A percentile compares a stretch with the other conserved stretches of the same genome.
Conservation (phyloP, 2,888 invertebrate genomes). For the Tribolium freemani region DNA sequence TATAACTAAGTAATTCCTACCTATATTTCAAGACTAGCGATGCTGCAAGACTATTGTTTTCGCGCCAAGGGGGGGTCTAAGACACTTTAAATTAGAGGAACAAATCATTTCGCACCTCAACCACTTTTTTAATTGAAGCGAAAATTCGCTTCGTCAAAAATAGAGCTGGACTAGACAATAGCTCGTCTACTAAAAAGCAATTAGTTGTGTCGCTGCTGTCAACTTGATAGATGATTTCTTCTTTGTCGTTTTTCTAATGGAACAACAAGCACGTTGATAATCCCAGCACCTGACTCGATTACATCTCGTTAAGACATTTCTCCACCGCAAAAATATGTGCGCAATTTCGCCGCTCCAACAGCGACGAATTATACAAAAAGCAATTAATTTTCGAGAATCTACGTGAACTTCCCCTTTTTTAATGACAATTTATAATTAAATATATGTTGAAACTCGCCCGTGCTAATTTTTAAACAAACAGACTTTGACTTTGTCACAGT, state of each 20-base stretch:
- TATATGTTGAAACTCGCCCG: background rate
- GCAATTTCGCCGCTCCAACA: conserved; percentile 13
- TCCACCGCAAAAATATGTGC: conserved; percentile 19
- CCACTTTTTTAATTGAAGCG: background rate
- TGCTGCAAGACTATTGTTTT: conserved; percentile 33
- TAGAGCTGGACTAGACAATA: background rate
- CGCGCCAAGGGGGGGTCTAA: background rate
- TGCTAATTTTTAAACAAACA: background rate
- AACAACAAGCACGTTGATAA: conserved; percentile 15
- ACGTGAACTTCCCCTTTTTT: conserved; percentile 7
- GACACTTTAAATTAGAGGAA: background rate
- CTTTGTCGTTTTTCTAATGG: too few relatives aligned
- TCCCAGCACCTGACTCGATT: conserved; percentile 19
- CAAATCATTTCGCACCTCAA: background rate
- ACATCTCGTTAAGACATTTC: conserved; percentile 18
- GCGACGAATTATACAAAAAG: conserved; percentile 25
- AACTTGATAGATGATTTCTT: too few relatives aligned
- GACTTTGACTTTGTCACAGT: background rate
- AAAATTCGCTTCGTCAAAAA: background rate
- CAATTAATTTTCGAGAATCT: conserved; percentile 32
- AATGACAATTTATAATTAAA: conserved; percentile 22
- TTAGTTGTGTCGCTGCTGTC: too few relatives aligned
- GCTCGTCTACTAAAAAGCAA: background rate
- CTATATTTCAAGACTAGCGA: conserved; percentile 41
- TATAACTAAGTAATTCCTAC: conserved; percentile 56